Base-by-base conservation (phyloP, 2,888 invertebrate genomes). In the Eupithecia pulchellata region DNA sequence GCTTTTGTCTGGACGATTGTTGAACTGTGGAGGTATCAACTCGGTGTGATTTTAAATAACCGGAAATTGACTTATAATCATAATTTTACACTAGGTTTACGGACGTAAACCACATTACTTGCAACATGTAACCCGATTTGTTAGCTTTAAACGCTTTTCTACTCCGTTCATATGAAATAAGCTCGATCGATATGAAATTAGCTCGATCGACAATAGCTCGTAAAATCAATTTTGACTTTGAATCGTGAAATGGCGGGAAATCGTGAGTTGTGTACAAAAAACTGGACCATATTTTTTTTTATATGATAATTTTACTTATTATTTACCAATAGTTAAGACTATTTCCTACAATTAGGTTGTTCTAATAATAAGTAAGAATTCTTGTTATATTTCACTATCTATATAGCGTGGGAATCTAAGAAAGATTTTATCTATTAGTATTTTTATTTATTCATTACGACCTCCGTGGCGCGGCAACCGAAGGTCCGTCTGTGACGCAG, bases 1-100 rank as follows among this genome's bases (percentile, higher is more conserved):
- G 65, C 36, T 73, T 71, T 20, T 52, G 62, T 71, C 36, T 70
- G 32, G 69, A 72, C 30, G 66, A 73, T 39, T 69, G 64, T 57
- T 72, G 60, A 60, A 60, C 14, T 55, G 6, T n/a, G n/a, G 14
- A 27, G 55, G n/a, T n/a, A 27, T 55, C 14, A 55, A 25, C 5
- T 27, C 14, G 27, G 11, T 13, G 25, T 55, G 14, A 14, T 14
- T 14, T 25, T 55, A 0, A 27, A 20, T 3, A 36, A 36, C 39
- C 6, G 6, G 6, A n/a, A n/a, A n/a, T n/a, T n/a, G n/a, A n/a
- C n/a, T n/a, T n/a, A n/a, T n/a, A n/a, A n/a, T n/a, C n/a, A n/a
- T n/a, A n/a, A n/a, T n/a, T n/a, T n/a, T n/a, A n/a, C n/a, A n/a
- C n/a, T n/a, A n/a, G n/a, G n/a, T n/a, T n/a, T n/a, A n/a, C n/a